Percentiles rank a stretch among this genome's conserved stretches.
These are phyloP conservation scores for Vespertilio murinus DNA, from an alignment of 2,797 vertebrate genomes.

Conservation along the genomic window DNA sequence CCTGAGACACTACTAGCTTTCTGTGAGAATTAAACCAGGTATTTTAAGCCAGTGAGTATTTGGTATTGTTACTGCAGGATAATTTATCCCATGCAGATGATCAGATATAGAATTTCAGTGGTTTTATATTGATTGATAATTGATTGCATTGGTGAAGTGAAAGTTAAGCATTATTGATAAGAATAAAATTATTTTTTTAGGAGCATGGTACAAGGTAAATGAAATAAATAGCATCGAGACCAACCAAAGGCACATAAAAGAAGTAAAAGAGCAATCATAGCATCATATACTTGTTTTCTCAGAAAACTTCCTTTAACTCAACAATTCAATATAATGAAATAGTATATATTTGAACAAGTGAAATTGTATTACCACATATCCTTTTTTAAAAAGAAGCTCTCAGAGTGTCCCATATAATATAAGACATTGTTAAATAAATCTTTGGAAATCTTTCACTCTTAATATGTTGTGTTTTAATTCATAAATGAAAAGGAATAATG, in stretches of 20 bases:
- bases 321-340: not conserved
- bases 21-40: not conserved
- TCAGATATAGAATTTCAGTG: not conserved
- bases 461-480: not conserved
- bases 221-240: not conserved
- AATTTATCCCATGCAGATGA: not conserved
- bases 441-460: not conserved
- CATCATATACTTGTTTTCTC: not conserved
- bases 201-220: not conserved
- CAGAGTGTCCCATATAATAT: not conserved
- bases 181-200: not conserved
- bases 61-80: not conserved
- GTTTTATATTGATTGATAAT: not conserved
- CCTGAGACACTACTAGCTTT: not conserved
- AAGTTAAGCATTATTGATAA: not conserved
- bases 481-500: not conserved
- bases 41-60: not conserved
- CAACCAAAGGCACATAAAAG: not conserved
- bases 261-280: not conserved
- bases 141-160: not conserved
- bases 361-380: not conserved
- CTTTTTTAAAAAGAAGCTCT: not conserved
- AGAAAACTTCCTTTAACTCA: not conserved
- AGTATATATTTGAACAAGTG: not conserved
- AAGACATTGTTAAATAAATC: not conserved